These are phyloP conservation scores for Polyodon spathula DNA, from an alignment of 2,113 vertebrate genomes.

Conservation along the genomic window DNA sequence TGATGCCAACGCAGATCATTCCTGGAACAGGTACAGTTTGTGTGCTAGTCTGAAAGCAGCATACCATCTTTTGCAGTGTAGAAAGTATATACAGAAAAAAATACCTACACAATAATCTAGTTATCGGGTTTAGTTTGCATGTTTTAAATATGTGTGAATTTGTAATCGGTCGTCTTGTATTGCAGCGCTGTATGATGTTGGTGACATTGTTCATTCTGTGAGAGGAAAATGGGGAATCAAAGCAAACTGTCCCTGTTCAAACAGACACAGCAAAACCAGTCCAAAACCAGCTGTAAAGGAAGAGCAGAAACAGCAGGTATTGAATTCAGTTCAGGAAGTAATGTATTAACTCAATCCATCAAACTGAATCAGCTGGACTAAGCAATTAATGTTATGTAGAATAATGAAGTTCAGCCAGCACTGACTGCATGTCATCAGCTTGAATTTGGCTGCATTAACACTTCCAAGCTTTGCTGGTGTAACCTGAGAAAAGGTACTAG, in stretches of 20 bases:
- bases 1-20: constrained; percentile 71
- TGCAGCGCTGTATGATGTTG: constrained; percentile 69
- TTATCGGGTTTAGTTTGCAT: too few relatives aligned
- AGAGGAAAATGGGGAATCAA: constrained; percentile 70
- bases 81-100: too few relatives aligned
- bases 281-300: constrained; percentile 59
- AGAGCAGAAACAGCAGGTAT: constrained; percentile 47
- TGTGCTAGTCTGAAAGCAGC: not conserved
- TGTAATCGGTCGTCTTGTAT: constrained; percentile 15
- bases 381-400: too few relatives aligned
- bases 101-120: too few relatives aligned
- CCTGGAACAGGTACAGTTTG: constrained; percentile 62
- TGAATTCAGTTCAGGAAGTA: not conserved
- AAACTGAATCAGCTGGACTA: too few relatives aligned
- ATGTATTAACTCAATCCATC: too few relatives aligned
- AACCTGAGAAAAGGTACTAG: too few relatives aligned
- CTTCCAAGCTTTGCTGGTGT: too few relatives aligned
- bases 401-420: too few relatives aligned
- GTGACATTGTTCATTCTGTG: constrained; percentile 64
- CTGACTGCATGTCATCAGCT: too few relatives aligned
- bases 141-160: too few relatives aligned
- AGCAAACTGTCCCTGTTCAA: constrained; percentile 66
- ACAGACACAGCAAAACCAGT: constrained; percentile 55
- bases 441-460: too few relatives aligned
- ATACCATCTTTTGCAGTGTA: not conserved